Conservation (phyloP, 2,888 invertebrate species). For the Hanleya hanleyi region DNA sequence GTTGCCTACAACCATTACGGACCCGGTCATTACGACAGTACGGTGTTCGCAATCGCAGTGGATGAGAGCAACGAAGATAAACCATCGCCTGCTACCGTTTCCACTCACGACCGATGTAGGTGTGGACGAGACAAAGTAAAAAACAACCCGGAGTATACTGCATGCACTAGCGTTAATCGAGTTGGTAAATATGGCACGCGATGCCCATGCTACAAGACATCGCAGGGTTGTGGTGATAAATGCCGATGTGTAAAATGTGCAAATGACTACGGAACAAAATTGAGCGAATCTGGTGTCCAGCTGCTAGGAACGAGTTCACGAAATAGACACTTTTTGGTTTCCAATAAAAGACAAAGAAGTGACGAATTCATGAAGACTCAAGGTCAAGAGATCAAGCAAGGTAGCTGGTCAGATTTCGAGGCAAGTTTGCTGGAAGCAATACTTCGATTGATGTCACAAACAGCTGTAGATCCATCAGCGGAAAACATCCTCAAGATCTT, state of each 20-base stretch:
- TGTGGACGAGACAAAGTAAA: not conserved
- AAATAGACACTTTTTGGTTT: not conserved
- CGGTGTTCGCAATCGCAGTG: not conserved
- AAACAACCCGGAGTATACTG: too few species aligned
- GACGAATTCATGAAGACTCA: not conserved
- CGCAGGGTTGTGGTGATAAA: not conserved
- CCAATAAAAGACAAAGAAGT: not conserved
- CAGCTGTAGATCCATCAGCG: not conserved
- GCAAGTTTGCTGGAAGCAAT: not conserved
- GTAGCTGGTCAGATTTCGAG: not conserved
- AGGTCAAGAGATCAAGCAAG: not conserved
- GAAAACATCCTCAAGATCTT: not conserved
- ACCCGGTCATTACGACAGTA: not conserved
- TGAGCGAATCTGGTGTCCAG: not conserved
- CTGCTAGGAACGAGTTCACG: not conserved
- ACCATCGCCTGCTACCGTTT: too few species aligned
- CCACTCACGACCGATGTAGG: not conserved
- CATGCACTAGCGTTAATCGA: not conserved
- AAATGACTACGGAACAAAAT: not conserved
- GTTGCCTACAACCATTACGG: not conserved
- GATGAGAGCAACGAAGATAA: too few species aligned
- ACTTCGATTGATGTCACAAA: not conserved
- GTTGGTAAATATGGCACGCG: not conserved
- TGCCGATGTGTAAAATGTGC: slow-evolving; percentile 1
- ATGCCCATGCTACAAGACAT: not conserved